phyloP scores from a whole-genome alignment of 1,140 invertebrate genomes.

The Monomorium pharaonis region DNA sequence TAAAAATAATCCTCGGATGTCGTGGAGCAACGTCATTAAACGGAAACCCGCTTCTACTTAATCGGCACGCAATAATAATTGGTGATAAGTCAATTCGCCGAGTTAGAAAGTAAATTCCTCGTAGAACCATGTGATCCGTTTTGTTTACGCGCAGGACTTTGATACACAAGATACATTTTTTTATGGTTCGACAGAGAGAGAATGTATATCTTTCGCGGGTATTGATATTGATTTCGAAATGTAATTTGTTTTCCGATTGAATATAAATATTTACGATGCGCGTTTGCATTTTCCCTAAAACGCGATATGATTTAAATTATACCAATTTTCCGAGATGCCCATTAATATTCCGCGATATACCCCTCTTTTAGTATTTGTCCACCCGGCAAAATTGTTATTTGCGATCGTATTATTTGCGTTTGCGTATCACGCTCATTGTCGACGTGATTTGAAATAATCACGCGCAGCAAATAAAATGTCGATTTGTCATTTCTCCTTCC shows the following conservation, averaged over 20 bases:
- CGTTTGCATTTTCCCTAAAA: not conserved
- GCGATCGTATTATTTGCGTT: slow-evolving; percentile 12
- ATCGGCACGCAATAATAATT: not conserved
- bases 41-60: not conserved
- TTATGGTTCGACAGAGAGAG: not conserved
- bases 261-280: not conserved
- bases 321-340: not conserved
- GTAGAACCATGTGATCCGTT: not conserved
- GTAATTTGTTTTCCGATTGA: not conserved
- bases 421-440: not conserved
- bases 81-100: not conserved
- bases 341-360: slow-evolving; percentile 20
- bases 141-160: not conserved
- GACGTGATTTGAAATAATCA: not conserved
- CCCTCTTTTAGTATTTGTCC: slow-evolving; percentile 19
- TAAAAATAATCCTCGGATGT: not conserved
- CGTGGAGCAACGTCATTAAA: slow-evolving; percentile 2
- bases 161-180: not conserved
- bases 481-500: slow-evolving; percentile 1
- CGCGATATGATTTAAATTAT: slow-evolving; percentile 5
- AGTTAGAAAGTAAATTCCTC: not conserved
- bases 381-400: slow-evolving; percentile 1
- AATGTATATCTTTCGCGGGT: not conserved
- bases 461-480: slow-evolving; percentile 19
- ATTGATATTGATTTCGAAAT: not conserved